Evolutionary conservation across 2,888 invertebrate genomes (phyloP).

Genomic region (Macroteleia sp.): DNA sequence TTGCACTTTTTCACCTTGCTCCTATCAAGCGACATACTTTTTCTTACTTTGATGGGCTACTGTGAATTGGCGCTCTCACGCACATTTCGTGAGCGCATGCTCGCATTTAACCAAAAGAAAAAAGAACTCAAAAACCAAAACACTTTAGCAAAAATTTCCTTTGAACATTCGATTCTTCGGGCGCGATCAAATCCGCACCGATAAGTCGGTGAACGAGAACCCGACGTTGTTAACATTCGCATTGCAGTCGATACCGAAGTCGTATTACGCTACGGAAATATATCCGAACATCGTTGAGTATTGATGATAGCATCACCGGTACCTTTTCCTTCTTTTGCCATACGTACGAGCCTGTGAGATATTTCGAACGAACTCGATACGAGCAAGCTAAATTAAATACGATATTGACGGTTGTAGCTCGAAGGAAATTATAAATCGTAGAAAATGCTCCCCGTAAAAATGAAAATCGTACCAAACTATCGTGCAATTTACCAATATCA

Average conservation of each 20-base stretch:
- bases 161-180: conserved; percentile 14
- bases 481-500: neutral
- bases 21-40: conserved; percentile 14
- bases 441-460: neutral
- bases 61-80: neutral
- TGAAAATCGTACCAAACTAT: neutral
- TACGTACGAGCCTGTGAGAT: neutral
- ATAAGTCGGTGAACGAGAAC: conserved; percentile 10
- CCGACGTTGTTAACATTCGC: conserved; percentile 39
- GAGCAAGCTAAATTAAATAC: conserved; percentile 20
- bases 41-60: conserved; percentile 16
- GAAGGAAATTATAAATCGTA: conserved; percentile 37
- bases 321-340: neutral
- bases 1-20: conserved; percentile 17
- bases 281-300: conserved; percentile 21
- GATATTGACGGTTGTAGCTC: conserved; percentile 1
- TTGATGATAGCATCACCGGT: conserved; percentile 26
- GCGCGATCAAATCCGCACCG: conserved; percentile 12
- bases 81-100: no score
- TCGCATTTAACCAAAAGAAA: no score
- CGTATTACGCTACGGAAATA: conserved; percentile 35
- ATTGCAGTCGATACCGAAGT: conserved; percentile 19
- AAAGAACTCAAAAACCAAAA: no score
- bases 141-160: no score
- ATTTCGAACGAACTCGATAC: conserved; percentile 10